These are phyloP conservation scores for Erythrolamprus reginae DNA, from an alignment of 2,113 vertebrate species.

Conservation along the genomic window DNA sequence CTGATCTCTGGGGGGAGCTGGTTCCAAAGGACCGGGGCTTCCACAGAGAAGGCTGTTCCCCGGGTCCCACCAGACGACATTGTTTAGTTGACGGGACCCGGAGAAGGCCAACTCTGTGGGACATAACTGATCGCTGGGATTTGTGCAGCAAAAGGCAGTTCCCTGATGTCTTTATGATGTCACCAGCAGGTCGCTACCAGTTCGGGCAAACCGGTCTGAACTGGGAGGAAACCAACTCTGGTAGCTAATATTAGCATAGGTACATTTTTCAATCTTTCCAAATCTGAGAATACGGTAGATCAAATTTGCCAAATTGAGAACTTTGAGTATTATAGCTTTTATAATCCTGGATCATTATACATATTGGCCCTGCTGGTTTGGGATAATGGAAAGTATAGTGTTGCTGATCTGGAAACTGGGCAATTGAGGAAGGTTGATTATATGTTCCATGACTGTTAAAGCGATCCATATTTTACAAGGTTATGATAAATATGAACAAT, in stretches of 20 bases:
- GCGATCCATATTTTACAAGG: background rate
- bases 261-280: background rate
- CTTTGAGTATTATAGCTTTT: background rate
- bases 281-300: background rate
- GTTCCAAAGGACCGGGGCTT: no score
- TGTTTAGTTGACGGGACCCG: no score
- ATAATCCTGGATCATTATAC: background rate
- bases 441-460: background rate
- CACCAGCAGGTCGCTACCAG: no score
- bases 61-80: no score
- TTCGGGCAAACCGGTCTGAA: no score
- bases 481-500: background rate
- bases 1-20: no score
- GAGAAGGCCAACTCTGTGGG: no score
- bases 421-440: background rate
- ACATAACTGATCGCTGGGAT: no score
- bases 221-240: background rate
- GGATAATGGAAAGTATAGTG: background rate
- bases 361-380: background rate
- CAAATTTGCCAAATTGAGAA: background rate
- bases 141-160: no score
- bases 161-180: no score
- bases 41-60: no score
- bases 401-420: background rate
- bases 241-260: background rate